A percentile compares a stretch with the other conserved stretches of the same genome.
These are phyloP conservation scores for Marasmarcha lunaedactyla DNA, from an alignment of 2,888 invertebrate genomes.

Conservation along the genomic window DNA sequence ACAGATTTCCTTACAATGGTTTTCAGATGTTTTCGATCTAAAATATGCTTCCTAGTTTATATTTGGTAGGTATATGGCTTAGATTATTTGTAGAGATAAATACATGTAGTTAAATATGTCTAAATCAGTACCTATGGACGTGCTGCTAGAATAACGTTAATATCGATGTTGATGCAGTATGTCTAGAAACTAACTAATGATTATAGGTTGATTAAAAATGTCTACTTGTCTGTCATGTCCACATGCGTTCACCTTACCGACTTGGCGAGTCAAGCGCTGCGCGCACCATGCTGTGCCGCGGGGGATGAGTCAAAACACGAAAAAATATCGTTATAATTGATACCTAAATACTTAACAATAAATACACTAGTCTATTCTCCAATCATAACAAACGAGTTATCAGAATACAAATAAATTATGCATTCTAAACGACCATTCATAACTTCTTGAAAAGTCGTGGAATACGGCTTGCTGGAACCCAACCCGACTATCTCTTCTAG, in stretches of 20 bases:
- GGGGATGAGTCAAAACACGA: conserved; percentile 65
- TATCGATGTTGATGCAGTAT: no score
- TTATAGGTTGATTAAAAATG: conserved; percentile 1
- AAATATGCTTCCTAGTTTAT: no score
- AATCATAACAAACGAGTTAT: conserved; percentile 22
- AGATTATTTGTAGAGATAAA: not conserved
- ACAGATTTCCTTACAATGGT: no score
- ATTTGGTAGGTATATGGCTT: no score
- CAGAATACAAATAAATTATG: conserved; percentile 30
- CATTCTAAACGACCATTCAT: conserved; percentile 62
- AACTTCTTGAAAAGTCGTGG: no score
- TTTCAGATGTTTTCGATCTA: not conserved
- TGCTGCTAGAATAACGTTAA: no score
- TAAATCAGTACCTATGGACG: no score
- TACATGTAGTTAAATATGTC: not conserved
- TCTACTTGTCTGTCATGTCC: not conserved
- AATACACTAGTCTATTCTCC: conserved; percentile 13
- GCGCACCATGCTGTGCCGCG: conserved; percentile 50
- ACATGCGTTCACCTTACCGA: conserved; percentile 33
- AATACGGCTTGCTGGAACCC: no score
- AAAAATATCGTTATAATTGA: conserved; percentile 40
- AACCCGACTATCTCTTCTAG: conserved; percentile 65
- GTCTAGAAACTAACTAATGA: no score
- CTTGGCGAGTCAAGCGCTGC: conserved; percentile 37
- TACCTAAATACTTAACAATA: conserved; percentile 21